phyloP scores from a whole-genome alignment of 2,888 invertebrate species.

The Bombylius major region DNA sequence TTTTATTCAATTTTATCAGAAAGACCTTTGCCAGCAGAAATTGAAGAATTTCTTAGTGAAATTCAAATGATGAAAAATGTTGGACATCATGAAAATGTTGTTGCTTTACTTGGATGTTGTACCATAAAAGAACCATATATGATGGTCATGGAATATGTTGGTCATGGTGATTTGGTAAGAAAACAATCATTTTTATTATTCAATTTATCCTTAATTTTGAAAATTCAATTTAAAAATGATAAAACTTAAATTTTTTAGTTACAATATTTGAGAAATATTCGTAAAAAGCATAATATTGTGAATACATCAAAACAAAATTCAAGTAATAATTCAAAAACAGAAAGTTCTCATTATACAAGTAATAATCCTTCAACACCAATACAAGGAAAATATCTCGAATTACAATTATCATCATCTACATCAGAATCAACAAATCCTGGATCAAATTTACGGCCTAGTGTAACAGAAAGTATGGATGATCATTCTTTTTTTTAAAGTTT shows the following conservation, averaged over 20 bases:
- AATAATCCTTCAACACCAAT: background rate
- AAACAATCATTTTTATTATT: background rate
- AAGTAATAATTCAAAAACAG: background rate
- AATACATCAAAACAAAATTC: background rate
- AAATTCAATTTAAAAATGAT: too few relatives aligned
- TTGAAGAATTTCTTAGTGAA: constrained; percentile 61
- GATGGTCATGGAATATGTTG: constrained; percentile 66
- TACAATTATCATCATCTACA: constrained; percentile 23
- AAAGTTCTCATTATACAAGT: background rate
- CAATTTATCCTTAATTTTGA: background rate
- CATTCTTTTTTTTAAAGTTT: background rate
- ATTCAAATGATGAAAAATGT: constrained; percentile 66
- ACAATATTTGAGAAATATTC: constrained; percentile 13
- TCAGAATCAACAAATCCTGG: constrained; percentile 26
- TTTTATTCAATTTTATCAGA: constrained; percentile 31
- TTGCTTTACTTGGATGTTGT: constrained; percentile 58
- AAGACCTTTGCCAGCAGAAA: constrained; percentile 44
- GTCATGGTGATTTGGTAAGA: constrained; percentile 57
- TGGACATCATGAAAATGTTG: constrained; percentile 63
- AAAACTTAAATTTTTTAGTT: constrained; percentile 6
- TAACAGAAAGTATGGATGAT: constrained; percentile 51
- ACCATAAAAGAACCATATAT: constrained; percentile 54
- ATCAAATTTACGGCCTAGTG: constrained; percentile 37
- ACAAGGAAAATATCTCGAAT: constrained; percentile 28
- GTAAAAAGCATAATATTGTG: constrained; percentile 14